Percentiles rank a stretch among this genome's conserved stretches.
Conservation (phyloP, 2,888 invertebrate species). For the Pterostichus madidus region DNA sequence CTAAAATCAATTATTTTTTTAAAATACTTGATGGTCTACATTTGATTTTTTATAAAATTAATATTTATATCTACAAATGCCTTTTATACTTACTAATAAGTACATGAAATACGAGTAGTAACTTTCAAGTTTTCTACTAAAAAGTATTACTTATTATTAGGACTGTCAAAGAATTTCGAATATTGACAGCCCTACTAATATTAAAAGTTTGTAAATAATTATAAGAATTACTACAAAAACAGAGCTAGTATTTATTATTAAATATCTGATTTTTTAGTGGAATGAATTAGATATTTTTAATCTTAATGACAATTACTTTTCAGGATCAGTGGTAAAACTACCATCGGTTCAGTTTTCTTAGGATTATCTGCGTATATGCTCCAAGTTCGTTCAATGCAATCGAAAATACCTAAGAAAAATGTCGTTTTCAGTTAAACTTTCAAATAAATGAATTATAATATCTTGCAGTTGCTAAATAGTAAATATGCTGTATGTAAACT, state of each 20-base stretch:
- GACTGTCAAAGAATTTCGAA: too few species aligned
- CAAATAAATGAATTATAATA: background rate
- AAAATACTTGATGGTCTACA: background rate
- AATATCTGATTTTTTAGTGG: background rate
- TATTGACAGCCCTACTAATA: too few species aligned
- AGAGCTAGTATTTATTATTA: background rate
- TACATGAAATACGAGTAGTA: background rate
- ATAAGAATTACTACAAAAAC: background rate
- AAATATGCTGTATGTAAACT: too few species aligned
- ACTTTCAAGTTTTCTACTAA: background rate
- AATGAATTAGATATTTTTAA: background rate
- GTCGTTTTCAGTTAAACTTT: background rate
- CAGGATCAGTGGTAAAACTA: conserved; percentile 82
- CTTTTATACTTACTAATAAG: background rate
- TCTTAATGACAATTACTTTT: conserved; percentile 68
- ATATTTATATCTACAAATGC: background rate
- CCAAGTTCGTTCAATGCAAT: conserved; percentile 87
- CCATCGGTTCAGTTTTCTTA: conserved; percentile 83
- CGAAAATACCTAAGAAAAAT: conserved; percentile 85
- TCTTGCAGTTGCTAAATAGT: too few species aligned
- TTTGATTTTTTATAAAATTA: background rate
- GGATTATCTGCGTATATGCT: conserved; percentile 89
- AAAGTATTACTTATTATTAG: background rate
- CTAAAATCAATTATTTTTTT: background rate
- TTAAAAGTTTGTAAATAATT: background rate